Evolutionary conservation across 2,888 invertebrate species (phyloP).

Genomic region (Ditylenchus weischeri): DNA sequence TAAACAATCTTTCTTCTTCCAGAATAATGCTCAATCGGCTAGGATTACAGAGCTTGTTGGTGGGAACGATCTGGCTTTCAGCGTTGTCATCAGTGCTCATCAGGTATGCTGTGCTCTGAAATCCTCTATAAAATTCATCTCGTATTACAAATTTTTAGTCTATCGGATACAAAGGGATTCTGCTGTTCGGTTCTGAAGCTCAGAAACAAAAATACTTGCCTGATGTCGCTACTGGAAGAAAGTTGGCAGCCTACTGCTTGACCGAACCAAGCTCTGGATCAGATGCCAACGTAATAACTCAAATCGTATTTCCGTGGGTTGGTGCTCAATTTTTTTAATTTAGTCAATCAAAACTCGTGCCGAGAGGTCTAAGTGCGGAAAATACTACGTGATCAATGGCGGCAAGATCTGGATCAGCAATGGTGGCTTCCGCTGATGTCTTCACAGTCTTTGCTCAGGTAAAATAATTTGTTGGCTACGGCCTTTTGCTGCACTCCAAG

Average conservation of each 20-base stretch:
- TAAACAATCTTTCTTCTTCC: neutral
- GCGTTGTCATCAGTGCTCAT: constrained; percentile 76
- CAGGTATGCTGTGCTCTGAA: neutral
- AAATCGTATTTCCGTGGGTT: constrained; percentile 10
- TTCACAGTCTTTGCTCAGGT: constrained; percentile 95
- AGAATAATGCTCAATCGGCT: constrained; percentile 13
- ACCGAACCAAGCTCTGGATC: constrained; percentile 91
- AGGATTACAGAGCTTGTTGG: constrained; percentile 88
- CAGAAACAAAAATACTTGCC: constrained; percentile 91
- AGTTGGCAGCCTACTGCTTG: constrained; percentile 85
- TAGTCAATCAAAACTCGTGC: constrained; percentile 72
- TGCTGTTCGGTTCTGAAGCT: constrained; percentile 80
- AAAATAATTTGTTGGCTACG: too few species aligned
- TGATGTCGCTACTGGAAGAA: constrained; percentile 75
- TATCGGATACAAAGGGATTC: constrained; percentile 72
- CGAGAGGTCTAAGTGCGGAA: constrained; percentile 81
- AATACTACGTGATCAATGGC: constrained; percentile 87
- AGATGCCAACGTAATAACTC: constrained; percentile 71
- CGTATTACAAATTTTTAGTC: too few species aligned
- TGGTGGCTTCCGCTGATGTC: constrained; percentile 84
- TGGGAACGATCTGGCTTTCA: constrained; percentile 86
- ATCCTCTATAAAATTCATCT: constrained; percentile 24
- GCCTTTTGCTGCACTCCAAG: too few species aligned
- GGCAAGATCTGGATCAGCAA: constrained; percentile 99
- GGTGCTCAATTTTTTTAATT: constrained; percentile 37